Base-by-base conservation (phyloP, 2,113 vertebrate genomes). In the Pollachius pollachius region DNA sequence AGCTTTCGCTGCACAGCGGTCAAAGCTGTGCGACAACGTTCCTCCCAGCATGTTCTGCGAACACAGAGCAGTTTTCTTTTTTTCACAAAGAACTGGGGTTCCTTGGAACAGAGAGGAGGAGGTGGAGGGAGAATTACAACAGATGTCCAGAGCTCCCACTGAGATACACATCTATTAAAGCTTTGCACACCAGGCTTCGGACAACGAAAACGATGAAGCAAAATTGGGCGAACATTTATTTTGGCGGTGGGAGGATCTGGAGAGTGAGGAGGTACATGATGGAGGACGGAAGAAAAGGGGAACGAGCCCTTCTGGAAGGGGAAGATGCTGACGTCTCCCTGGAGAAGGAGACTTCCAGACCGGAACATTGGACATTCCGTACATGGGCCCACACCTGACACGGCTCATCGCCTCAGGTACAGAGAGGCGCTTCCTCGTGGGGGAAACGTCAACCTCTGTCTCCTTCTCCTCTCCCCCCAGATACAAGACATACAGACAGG, bases 331-430 rank as follows among this genome's bases (percentile, higher is more conserved):
- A 87, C 84, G 67, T 72, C 27, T 83, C 86, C 63, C 79, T 64
- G 67, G 79, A 83, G 82, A 60, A 74, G 67, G 54, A 73, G 65
- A 71, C 81, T 86, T 85, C 68, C 78, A 76, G 77, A 87, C 81
- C 84, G 78, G 82, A 89, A 85, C 84, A 72, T 21, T 84, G 79
- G 85, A 76, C 78, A 79, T 74, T 78, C 82, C 65, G 83, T 64
- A 85, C 83, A 79, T 76, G 74, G 81, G 78, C 77, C 81, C 79
- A 84, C 78, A 83, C 82, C 74, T 2, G 76, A 76, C 62, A 79
- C 25, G 62, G 82, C 77, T 80, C 74, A 78, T 86, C 85, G 81
- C 34, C 64, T 58, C 61, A 3, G 54, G 73, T 81, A 68, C 48
- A 65, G 58, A 48, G 41, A 48, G 41, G 41, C 8, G 41, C 30